Evolutionary conservation across 1,140 invertebrate species (phyloP), one percentile per base, ranked within the genome.

Genomic region (Camponotus pennsylvanicus): DNA sequence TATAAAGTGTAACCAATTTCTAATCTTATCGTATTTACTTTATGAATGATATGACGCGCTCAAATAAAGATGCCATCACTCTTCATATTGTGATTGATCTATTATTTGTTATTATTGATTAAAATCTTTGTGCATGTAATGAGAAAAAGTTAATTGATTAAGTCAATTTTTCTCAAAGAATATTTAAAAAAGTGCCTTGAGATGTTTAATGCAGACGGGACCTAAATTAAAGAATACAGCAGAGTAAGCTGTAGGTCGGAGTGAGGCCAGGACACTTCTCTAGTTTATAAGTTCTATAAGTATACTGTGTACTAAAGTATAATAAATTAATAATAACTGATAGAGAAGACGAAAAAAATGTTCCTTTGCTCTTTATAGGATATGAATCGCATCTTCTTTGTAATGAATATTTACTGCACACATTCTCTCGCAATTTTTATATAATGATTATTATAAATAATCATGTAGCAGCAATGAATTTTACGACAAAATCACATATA

Each of bases 231-330:
- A 88, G 88, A 92, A 92, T 92, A 90, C 88, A 92, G 89, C 87
- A 27, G 15, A 64, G 86, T 69, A 70, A 78, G 87, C 90, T 91
- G 88, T 92, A 93, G 90, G 85, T 92, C 89, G 91, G 92, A 91
- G 86, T 89, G 91, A 92, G 90, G 93, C 92, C 89, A 90, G 92
- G 89, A 93, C 91, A 93, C 92, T 93, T 93, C 93, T 93, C 88
- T 93, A 93, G 92, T 89, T 93, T 88, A 71, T 94, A 94, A 94
- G 92, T 90, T 93, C 84, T 80, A 91, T 89, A 93, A 88, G 85
- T 87, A 92, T 63, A 49, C 45, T 49, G 49, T 89, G 87, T 88
- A 82, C 49, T 92, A 86, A 71, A 83, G 63, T 86, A 91, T 92
- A 91, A 90, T 88, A 91, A 92, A 90, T 90, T 85, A 89, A 85